Percentiles rank a stretch among this genome's conserved stretches.
These are phyloP conservation scores for Montifringilla adamsi DNA, from an alignment of 2,113 vertebrate genomes.

Conservation along the genomic window DNA sequence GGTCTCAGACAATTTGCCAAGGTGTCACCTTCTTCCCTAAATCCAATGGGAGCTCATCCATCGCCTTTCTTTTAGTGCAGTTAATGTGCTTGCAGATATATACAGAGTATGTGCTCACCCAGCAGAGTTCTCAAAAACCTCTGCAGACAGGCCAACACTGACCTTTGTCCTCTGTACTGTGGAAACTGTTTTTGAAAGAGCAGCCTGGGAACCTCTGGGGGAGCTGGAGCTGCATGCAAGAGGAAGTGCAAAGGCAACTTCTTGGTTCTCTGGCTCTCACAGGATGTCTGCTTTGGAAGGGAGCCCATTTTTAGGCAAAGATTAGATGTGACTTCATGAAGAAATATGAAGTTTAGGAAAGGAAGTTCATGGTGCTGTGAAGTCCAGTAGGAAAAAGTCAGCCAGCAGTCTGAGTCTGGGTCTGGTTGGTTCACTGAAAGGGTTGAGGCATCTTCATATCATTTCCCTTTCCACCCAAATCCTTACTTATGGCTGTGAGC, in stretches of 20 bases:
- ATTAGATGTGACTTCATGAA: background rate
- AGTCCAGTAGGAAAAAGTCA: background rate
- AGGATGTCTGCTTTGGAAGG: background rate
- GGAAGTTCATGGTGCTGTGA: background rate
- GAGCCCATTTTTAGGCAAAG: background rate
- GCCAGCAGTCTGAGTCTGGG: background rate
- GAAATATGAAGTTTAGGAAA: background rate
- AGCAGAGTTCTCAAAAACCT: background rate
- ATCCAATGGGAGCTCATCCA: background rate
- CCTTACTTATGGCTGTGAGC: background rate
- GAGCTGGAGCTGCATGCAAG: background rate
- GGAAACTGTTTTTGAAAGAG: background rate
- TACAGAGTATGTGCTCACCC: background rate
- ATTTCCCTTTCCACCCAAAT: background rate
- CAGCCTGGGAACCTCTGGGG: background rate
- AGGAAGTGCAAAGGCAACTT: background rate
- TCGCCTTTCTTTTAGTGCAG: background rate
- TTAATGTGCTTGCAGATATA: background rate
- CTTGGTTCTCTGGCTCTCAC: background rate
- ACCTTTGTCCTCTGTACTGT: background rate
- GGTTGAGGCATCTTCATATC: background rate
- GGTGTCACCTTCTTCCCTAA: background rate
- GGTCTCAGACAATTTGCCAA: background rate
- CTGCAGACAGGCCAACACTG: background rate
- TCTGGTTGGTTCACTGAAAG: background rate